A percentile compares a stretch with the other conserved stretches of the same genome.
phyloP scores from a whole-genome alignment of 2,113 vertebrate genomes.

The Oxyruncus cristatus region DNA sequence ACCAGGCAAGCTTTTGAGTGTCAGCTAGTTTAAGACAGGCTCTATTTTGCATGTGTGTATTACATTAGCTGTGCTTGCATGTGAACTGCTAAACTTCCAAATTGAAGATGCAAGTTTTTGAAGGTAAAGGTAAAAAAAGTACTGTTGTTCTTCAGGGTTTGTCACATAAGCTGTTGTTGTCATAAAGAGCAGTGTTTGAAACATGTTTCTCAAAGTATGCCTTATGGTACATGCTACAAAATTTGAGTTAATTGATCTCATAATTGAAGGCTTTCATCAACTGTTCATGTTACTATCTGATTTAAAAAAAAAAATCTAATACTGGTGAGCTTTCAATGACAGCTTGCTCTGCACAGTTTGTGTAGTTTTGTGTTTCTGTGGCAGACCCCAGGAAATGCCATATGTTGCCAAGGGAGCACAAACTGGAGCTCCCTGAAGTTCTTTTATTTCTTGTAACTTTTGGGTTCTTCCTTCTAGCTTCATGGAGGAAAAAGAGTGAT shows the following conservation, averaged over 20 bases:
- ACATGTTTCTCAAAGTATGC: not conserved
- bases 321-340: not conserved
- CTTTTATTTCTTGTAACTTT: not conserved
- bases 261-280: not conserved
- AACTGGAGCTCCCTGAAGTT: not conserved
- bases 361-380: not conserved
- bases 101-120: not conserved
- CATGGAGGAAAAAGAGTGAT: constrained; percentile 96
- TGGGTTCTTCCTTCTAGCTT: constrained; percentile 75
- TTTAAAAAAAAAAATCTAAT: not conserved
- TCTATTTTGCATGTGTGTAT: not conserved
- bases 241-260: not conserved
- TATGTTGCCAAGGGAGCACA: not conserved
- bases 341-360: not conserved
- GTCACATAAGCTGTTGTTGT: not conserved
- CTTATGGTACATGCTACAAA: not conserved
- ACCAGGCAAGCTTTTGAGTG: not conserved
- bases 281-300: not conserved
- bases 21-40: not conserved
- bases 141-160: not conserved
- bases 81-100: not conserved
- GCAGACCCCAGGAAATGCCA: not conserved
- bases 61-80: not conserved
- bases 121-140: not conserved
- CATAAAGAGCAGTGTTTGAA: not conserved